Conservation (phyloP, 1,140 invertebrate genomes). For the Meloidogyne floridensis region DNA sequence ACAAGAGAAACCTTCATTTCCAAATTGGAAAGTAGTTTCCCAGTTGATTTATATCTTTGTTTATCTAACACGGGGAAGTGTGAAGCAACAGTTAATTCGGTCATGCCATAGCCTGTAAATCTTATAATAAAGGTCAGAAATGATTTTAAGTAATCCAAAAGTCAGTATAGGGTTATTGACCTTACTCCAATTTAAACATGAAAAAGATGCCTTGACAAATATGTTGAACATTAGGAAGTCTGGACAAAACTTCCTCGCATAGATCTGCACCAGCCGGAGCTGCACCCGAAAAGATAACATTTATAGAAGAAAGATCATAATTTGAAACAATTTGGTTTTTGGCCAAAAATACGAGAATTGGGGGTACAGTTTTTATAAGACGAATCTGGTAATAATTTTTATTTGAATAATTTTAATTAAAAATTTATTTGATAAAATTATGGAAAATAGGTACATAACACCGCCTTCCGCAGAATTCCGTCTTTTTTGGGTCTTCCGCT, state of each 20-base stretch:
- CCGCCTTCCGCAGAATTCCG: no score
- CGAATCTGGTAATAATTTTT: conserved; percentile 32
- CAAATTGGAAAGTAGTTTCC: conserved; percentile 37
- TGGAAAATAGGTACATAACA: no score
- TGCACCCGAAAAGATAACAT: conserved; percentile 39
- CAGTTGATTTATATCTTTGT: conserved; percentile 28
- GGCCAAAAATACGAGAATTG: conserved; percentile 43
- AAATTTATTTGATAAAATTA: no score
- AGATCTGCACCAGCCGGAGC: conserved; percentile 36
- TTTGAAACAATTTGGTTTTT: conserved; percentile 35
- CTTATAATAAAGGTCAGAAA: neutral
- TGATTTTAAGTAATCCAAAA: no score
- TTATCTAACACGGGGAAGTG: conserved; percentile 43
- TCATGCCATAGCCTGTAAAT: conserved; percentile 48
- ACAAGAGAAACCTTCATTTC: conserved; percentile 36
- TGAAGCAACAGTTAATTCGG: conserved; percentile 39
- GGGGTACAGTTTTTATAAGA: conserved; percentile 43
- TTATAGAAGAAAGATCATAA: conserved; percentile 34
- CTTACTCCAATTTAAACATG: no score
- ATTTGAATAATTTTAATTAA: no score
- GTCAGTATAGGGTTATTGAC: no score
- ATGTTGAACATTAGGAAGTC: conserved; percentile 27
- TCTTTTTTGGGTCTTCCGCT: no score
- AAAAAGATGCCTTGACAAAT: conserved; percentile 23
- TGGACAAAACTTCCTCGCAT: conserved; percentile 23